These are phyloP conservation scores for Heliconius hermathena DNA, from an alignment of 1,140 invertebrate species.

Conservation along the genomic window DNA sequence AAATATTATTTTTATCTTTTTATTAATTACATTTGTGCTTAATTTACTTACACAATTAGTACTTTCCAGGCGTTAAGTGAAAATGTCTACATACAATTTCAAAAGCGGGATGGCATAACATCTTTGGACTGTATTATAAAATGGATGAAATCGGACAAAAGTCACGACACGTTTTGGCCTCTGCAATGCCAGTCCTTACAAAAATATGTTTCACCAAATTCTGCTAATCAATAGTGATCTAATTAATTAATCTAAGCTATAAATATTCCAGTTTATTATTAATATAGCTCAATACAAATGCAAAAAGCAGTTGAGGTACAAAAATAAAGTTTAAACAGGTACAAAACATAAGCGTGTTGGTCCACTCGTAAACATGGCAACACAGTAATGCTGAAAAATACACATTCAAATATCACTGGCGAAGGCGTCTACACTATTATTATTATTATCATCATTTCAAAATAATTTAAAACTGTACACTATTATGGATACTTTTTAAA, in stretches of 20 bases:
- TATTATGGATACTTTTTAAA: slow-evolving; percentile 7
- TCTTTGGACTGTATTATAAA: slow-evolving; percentile 35
- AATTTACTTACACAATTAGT: slow-evolving; percentile 34
- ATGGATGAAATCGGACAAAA: slow-evolving; percentile 41
- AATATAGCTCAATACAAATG: slow-evolving; percentile 24
- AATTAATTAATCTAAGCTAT: slow-evolving; percentile 35
- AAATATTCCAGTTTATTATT: slow-evolving; percentile 25
- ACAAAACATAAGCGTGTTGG: slow-evolving; percentile 40
- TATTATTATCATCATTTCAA: not conserved
- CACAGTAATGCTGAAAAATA: slow-evolving; percentile 25
- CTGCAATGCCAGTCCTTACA: slow-evolving; percentile 47
- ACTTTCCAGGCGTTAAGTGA: slow-evolving; percentile 26
- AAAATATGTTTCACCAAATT: slow-evolving; percentile 42
- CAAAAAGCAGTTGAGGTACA: slow-evolving; percentile 42
- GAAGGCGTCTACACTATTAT: slow-evolving; percentile 17
- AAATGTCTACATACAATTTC: slow-evolving; percentile 36
- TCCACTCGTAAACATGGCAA: slow-evolving; percentile 42
- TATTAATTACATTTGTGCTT: slow-evolving; percentile 50
- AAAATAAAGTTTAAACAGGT: slow-evolving; percentile 50
- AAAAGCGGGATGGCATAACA: slow-evolving; percentile 43
- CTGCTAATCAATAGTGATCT: slow-evolving; percentile 24
- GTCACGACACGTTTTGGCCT: slow-evolving; percentile 46
- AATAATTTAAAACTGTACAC: slow-evolving; percentile 18
- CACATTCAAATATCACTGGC: slow-evolving; percentile 19
- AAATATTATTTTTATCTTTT: slow-evolving; percentile 21